phyloP scores from a whole-genome alignment of 2,113 vertebrate species.

The Mellivora capensis region DNA sequence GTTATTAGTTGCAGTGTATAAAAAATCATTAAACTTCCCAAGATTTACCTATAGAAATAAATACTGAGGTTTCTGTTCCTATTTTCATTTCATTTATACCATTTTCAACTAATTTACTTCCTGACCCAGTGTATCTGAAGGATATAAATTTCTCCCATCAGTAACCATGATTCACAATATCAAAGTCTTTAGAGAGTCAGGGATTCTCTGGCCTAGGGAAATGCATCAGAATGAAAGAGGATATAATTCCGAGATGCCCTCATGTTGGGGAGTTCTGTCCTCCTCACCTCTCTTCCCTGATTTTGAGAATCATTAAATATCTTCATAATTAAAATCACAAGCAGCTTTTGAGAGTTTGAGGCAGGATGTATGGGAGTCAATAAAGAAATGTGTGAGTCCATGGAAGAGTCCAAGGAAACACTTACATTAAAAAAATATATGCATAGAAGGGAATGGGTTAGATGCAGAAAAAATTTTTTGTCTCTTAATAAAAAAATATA shows the following conservation, averaged over 20 bases:
- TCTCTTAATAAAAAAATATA: not conserved
- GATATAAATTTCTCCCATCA: not conserved
- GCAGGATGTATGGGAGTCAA: not conserved
- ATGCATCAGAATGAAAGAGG: not conserved
- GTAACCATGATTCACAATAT: not conserved
- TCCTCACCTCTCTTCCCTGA: not conserved
- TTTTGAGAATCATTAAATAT: not conserved
- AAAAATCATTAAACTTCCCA: not conserved
- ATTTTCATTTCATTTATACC: not conserved
- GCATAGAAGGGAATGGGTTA: not conserved
- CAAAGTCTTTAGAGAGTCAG: not conserved
- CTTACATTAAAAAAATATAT: not conserved
- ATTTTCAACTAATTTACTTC: not conserved
- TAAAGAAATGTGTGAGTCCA: not conserved
- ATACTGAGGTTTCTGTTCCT: not conserved
- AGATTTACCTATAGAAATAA: not conserved
- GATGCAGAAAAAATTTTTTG: not conserved
- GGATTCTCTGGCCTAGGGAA: not conserved
- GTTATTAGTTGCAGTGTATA: not conserved
- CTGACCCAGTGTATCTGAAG: not conserved
- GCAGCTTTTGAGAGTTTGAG: not conserved
- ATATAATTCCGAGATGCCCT: not conserved
- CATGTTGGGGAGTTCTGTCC: not conserved
- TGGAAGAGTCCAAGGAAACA: not conserved
- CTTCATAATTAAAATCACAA: not conserved